phyloP scores from a whole-genome alignment of 2,888 invertebrate species.

The Formica aserva region DNA sequence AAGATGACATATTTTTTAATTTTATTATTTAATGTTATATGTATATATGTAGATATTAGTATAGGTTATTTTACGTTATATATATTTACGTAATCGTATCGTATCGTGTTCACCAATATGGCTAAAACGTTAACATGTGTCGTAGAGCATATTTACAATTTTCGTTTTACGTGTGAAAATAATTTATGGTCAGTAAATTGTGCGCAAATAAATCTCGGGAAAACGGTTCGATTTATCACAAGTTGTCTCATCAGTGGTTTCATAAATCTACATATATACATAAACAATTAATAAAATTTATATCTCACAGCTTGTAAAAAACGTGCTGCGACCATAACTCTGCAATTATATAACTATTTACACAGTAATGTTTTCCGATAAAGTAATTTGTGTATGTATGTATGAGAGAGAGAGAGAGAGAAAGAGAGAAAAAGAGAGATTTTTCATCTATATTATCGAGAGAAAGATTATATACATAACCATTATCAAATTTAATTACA shows the following conservation, averaged over 20 bases:
- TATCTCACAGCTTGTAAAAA: not conserved
- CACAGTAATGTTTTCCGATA: not conserved
- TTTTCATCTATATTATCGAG: not conserved
- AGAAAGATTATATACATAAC: not conserved
- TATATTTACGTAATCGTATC: not conserved
- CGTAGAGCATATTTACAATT: constrained; percentile 41
- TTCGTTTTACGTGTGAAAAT: constrained; percentile 42
- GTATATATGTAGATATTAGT: not conserved
- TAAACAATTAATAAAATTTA: constrained; percentile 45
- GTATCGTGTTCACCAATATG: not conserved
- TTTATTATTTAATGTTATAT: not conserved
- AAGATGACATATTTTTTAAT: constrained; percentile 3
- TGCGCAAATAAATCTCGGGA: constrained; percentile 28
- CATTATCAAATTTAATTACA: not conserved
- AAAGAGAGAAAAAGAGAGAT: not conserved
- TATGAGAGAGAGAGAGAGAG: not conserved
- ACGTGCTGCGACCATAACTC: not conserved
- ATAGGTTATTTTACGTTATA: not conserved
- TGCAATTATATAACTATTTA: not conserved
- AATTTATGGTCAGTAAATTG: constrained; percentile 34
- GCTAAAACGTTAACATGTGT: constrained; percentile 18
- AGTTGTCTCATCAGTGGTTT: constrained; percentile 30
- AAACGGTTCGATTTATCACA: constrained; percentile 35
- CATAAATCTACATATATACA: constrained; percentile 24
- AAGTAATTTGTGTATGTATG: not conserved